Base-by-base conservation (phyloP, 2,797 vertebrate genomes). In the Trematomus bernacchii region DNA sequence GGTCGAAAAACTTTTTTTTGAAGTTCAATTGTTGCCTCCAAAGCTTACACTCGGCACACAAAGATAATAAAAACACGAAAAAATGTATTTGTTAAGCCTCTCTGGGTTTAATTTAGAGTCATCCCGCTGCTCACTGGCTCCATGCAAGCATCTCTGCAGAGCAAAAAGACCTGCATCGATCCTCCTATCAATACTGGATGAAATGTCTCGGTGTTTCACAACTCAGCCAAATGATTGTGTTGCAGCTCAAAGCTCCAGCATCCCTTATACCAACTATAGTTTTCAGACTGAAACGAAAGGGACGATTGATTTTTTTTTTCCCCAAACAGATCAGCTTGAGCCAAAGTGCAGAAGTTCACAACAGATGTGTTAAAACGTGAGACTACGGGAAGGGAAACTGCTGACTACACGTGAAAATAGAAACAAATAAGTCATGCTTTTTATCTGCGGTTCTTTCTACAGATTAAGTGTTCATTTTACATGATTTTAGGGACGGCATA, bases 101-200 rank as follows among this genome's bases (percentile, higher is more conserved):
- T 15, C 43, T 48, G 33, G 16, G 33, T 58, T 63, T n/a, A 4
- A 61, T 57, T n/a, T 61, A 47, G 13, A 64, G 12, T 10, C 16
- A 0, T 37, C 43, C 27, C 47, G 21, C 48, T 60, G 21, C 53
- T 65, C 48, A 6, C 7, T 40, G 37, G 8, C 27, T 43, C 60
- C 23, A 8, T 65, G 65, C 51, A 57, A 8, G 40, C 2, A 16
- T 42, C 43, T 59, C 47, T 37, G 54, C 53, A 13, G 33, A 47
- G 15, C 2, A 5, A 40, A 10, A 40, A 54, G 12, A 48, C 40
- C 58, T 8, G 11, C 42, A 62, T 69, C 3, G 10, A 46, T 71
- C 50, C 16, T 40, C 2, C 33, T 52, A 43, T 68, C 42, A 58
- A 69, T 42, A 48, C 55, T 72, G 58, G 14, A 76, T 30, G 21